phyloP scores from a whole-genome alignment of 2,113 vertebrate species.

The Peromyscus californicus region DNA sequence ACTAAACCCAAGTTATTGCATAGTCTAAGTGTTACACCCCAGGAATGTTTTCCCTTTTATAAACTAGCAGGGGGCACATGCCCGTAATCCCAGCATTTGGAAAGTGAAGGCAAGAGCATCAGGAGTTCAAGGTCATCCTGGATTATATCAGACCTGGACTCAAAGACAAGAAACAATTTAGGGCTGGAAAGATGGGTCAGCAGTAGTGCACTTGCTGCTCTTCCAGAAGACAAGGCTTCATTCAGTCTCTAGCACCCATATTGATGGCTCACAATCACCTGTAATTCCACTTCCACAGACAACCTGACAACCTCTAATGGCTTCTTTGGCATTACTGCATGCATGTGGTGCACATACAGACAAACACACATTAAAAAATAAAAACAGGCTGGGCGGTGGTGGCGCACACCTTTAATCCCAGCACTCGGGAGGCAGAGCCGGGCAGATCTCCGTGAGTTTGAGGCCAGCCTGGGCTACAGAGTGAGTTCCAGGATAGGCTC shows the following conservation, averaged over 20 bases:
- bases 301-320: background rate
- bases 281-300: background rate
- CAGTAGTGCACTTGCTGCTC: background rate
- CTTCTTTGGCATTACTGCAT: background rate
- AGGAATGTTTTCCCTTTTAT: background rate
- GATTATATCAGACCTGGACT: background rate
- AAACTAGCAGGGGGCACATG: background rate
- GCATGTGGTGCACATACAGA: background rate
- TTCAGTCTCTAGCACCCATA: background rate
- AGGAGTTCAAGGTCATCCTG: background rate
- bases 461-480: no score
- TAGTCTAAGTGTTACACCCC: background rate
- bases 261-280: background rate
- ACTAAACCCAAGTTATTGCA: background rate
- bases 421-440: no score
- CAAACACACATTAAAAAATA: background rate
- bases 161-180: background rate
- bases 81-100: no score
- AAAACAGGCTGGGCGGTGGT: no score
- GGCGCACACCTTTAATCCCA: no score
- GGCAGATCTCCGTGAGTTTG: no score
- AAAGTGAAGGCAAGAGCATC: background rate
- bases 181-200: background rate
- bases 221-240: background rate
- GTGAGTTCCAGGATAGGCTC: no score